Evolutionary conservation across 30 jellyfish, hydroid and myxozoan species (phyloP), one percentile per base, ranked within the genome.

Genomic region (Chrysaora quinquecirrha): DNA sequence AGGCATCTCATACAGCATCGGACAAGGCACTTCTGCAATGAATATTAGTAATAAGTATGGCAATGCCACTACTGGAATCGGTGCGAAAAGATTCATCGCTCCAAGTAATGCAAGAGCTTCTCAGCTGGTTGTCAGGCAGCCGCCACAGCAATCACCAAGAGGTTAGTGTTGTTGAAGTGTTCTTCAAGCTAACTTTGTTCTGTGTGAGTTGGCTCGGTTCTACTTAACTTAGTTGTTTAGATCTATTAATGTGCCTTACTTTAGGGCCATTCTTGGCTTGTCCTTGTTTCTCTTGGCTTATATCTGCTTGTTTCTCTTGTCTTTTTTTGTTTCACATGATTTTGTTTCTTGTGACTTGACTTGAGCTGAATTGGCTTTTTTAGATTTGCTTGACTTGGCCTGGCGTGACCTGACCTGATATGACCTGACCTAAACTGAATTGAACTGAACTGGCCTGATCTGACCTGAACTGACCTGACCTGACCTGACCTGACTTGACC

Each of bases 81-180:
- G 48, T 19, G 19, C 49, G 22, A 80, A 80, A 43, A 31, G 90
- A 66, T 70, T 46, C 16, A 73, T 69, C 14, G 58, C 58, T 1
- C 29, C 90, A 12, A 71, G 90, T 30, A 68, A 38, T 29, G 52
- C 78, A 22, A 66, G 90, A 50, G 83, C 62, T 1, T 80, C 90
- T 4, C 90, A 80, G 61, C 66, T 80, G 69, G 90, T 80, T 38
- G 83, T 80, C 10, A 46, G 90, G 74, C 90, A 80, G 52, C 90
- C 90, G 6, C 61, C 83, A 21, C 90, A 78, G 75, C 81, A 35
- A 34, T 52, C 60, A 2, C 84, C 27, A 22, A 14, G 29, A 20
- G 33, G 23, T 48, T 73, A 63, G 43, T 21, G 74, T 32, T 64
- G 97, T 73, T 38, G n/a, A 10, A 54, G 67, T 30, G 27, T 61